Base-by-base conservation (phyloP, 2,797 vertebrate species). In the Phataginus tetradactyla region DNA sequence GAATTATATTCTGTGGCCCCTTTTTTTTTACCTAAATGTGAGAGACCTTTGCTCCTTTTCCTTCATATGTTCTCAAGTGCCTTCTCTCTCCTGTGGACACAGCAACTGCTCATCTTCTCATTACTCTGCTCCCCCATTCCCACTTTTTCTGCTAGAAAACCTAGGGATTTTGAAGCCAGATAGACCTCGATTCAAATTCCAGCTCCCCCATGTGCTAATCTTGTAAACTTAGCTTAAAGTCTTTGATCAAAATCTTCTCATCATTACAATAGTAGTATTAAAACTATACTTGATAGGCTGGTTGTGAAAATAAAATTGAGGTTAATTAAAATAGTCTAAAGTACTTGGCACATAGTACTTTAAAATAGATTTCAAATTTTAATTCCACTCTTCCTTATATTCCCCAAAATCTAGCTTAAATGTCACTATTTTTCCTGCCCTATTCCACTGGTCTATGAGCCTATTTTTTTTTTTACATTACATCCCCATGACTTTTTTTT, bases 241-340 rank as follows among this genome's bases (percentile, higher is more conserved):
- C 21, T 69, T 85, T 61, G 14, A 85, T 90, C 10, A 61, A 0
- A 51, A 21, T 74, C 86, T 77, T 11, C 42, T 77, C 25, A 63
- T 64, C 66, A 72, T 32, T 91, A 91, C 57, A 74, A 37, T 15
- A 71, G 20, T 74, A 79, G 14, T 57, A n/a, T 55, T 86, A 86
- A 80, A 95, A 86, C 20, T 91, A 27, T 49, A 37, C 10, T 69
- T 53, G n/a, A 57, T 14, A 68, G 32, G 18, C 55, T 92, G 18
- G 25, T 68, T 85, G 55, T 86, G 66, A 80, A 95, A 72, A 74
- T 95, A 86, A 91, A 91, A 72, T 74, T 5, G 49, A 91, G 32
- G 32, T 64, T 80, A 86, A 64, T 34, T 85, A 72, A 94, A 79
- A 45, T 39, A 45, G 29, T 79, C 34, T 49, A 63, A 94, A 85